These are phyloP conservation scores for Cynocephalus volans DNA, from an alignment of 2,113 vertebrate genomes.

Conservation along the genomic window DNA sequence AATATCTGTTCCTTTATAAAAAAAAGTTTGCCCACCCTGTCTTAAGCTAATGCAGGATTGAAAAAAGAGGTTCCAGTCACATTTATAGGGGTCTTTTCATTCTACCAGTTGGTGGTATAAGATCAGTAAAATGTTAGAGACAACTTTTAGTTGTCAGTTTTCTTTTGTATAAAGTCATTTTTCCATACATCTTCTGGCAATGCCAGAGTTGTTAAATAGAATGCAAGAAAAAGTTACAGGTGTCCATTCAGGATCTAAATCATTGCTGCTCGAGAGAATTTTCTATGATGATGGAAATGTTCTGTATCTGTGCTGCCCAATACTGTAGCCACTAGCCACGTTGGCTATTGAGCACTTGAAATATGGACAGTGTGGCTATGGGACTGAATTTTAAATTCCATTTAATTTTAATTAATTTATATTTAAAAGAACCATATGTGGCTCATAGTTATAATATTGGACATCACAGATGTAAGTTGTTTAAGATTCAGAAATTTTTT, in stretches of 20 bases:
- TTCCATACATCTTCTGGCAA: background rate
- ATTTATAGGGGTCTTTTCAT: background rate
- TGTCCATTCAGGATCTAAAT: background rate
- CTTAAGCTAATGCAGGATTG: background rate
- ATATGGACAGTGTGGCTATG: background rate
- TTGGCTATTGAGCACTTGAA: background rate
- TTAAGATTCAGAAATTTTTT: slow-evolving; percentile 41
- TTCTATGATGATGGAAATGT: background rate
- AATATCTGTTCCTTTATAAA: background rate
- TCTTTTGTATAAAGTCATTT: background rate
- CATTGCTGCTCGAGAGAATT: background rate
- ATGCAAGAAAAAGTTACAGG: background rate
- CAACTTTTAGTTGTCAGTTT: background rate
- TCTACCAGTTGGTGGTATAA: background rate
- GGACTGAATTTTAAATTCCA: slow-evolving; percentile 9
- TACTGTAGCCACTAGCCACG: accelerated
- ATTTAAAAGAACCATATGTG: background rate
- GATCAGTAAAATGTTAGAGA: background rate
- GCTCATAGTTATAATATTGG: background rate
- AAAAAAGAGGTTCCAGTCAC: background rate
- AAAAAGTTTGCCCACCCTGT: background rate
- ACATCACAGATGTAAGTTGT: background rate
- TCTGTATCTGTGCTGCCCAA: background rate
- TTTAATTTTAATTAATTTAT: slow-evolving; percentile 31
- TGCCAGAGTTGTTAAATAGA: background rate